Evolutionary conservation across 2,888 invertebrate species (phyloP).

Genomic region (Galerucella pusilla): DNA sequence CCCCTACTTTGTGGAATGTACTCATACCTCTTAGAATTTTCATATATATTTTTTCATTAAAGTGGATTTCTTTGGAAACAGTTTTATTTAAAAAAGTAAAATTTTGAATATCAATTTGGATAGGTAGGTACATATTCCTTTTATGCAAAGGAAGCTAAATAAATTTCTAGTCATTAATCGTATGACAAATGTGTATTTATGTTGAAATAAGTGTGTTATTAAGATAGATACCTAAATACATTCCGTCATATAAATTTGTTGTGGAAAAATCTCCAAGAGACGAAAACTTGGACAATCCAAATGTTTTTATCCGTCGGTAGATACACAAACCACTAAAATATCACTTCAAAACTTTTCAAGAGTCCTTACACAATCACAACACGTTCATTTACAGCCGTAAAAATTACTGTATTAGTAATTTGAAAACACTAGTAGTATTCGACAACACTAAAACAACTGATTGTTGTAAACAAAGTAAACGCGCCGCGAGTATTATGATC

Average conservation of each 20-base stretch:
- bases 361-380: slow-evolving; percentile 31
- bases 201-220: background rate
- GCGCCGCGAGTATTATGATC: slow-evolving; percentile 39
- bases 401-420: slow-evolving; percentile 24
- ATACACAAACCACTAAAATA: slow-evolving; percentile 15
- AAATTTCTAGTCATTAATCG: no score
- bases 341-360: slow-evolving; percentile 18
- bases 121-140: no score
- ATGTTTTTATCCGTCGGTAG: slow-evolving; percentile 19
- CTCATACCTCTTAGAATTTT: no score
- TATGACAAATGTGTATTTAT: background rate
- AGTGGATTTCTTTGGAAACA: no score
- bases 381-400: slow-evolving; percentile 20
- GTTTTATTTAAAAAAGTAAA: no score
- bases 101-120: no score
- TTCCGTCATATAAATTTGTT: slow-evolving; percentile 18
- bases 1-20: no score
- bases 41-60: no score
- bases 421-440: slow-evolving; percentile 31
- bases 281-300: slow-evolving; percentile 19
- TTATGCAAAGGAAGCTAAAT: no score
- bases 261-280: slow-evolving; percentile 10
- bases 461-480: slow-evolving; percentile 51
- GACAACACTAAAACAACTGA: slow-evolving; percentile 41
- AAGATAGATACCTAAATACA: slow-evolving; percentile 32